phyloP scores from a whole-genome alignment of 2,113 vertebrate genomes.

The Oenanthe oenanthe region DNA sequence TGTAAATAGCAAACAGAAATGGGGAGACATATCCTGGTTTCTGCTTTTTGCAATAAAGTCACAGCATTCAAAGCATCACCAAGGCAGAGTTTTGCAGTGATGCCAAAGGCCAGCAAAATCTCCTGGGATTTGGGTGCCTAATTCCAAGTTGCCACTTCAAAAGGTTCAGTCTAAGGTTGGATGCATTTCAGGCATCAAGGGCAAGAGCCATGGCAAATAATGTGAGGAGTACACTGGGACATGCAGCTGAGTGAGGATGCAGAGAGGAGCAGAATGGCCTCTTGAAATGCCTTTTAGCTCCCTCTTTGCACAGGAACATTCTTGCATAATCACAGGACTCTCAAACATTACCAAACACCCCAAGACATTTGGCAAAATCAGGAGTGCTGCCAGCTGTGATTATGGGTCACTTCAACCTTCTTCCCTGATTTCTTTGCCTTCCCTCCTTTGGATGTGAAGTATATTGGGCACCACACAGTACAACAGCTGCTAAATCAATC shows the following conservation, averaged over 20 bases:
- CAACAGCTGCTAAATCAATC: neutral
- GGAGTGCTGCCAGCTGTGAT: neutral
- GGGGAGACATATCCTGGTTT: neutral
- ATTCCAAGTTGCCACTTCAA: neutral
- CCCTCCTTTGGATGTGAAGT: neutral
- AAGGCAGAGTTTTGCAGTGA: neutral
- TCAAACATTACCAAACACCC: neutral
- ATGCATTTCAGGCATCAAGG: neutral
- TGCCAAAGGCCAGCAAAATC: neutral
- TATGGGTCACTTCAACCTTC: neutral
- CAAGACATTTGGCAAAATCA: neutral
- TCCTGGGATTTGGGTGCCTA: neutral
- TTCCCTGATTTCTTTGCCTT: neutral
- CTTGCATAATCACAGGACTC: neutral
- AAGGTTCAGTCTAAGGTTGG: neutral
- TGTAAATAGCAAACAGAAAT: neutral
- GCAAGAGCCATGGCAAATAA: neutral
- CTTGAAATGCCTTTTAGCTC: neutral
- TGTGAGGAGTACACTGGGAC: fast-evolving
- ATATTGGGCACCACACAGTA: neutral
- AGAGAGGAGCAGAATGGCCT: neutral
- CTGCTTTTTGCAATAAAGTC: neutral
- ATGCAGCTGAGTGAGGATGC: neutral
- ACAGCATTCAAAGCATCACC: neutral
- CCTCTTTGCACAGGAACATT: neutral